A percentile compares a stretch with the other conserved stretches of the same genome.
Evolutionary conservation across 1,140 invertebrate genomes (phyloP).

Genomic region (Nasonia longicornis): DNA sequence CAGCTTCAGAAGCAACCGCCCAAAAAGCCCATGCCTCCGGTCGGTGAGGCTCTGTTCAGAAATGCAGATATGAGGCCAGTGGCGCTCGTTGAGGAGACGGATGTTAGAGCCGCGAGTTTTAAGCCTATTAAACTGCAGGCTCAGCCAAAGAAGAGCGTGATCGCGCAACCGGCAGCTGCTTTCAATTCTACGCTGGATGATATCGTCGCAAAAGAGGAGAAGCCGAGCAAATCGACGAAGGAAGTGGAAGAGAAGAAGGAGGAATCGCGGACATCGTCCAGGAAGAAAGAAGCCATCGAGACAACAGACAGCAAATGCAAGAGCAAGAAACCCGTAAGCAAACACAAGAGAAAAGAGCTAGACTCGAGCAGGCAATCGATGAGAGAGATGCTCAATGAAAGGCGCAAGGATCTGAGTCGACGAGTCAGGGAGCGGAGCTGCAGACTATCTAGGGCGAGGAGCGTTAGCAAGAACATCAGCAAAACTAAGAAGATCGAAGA

Average conservation of each 20-base stretch:
- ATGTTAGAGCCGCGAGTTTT: slow-evolving; percentile 43
- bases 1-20: slow-evolving; percentile 52
- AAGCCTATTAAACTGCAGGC: slow-evolving; percentile 56
- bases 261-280: background rate
- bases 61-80: slow-evolving; percentile 59
- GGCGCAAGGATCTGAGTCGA: background rate
- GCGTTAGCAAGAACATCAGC: background rate
- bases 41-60: slow-evolving; percentile 48
- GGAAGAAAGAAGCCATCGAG: background rate
- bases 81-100: slow-evolving; percentile 5
- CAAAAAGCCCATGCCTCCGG: slow-evolving; percentile 4
- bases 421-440: background rate
- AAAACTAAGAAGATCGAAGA: background rate
- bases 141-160: slow-evolving; percentile 48
- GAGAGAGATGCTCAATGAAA: too few relatives aligned
- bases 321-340: background rate
- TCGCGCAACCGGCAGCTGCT: slow-evolving; percentile 47
- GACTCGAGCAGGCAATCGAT: background rate
- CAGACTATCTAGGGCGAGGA: background rate
- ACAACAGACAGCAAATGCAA: slow-evolving; percentile 6
- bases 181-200: slow-evolving; percentile 45
- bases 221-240: background rate
- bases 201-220: slow-evolving; percentile 2
- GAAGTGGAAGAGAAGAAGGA: background rate
- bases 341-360: background rate